Evolutionary conservation across 2,113 vertebrate genomes (phyloP).

Genomic region (Triplophysa rosa): DNA sequence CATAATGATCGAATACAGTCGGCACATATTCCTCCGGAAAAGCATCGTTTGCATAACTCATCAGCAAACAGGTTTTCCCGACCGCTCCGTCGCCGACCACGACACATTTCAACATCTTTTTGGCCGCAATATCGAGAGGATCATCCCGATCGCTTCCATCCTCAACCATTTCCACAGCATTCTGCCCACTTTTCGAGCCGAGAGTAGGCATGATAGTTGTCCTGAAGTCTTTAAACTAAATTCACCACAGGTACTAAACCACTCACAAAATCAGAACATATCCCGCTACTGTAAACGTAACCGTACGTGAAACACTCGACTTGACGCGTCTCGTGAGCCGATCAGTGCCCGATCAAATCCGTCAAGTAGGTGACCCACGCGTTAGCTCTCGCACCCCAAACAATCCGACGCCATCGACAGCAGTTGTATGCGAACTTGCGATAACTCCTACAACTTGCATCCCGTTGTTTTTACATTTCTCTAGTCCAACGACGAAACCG

Average conservation of each 20-base stretch:
- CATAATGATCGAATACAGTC: slow-evolving; percentile 97
- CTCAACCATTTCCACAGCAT: slow-evolving; percentile 22
- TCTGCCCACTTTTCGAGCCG: slow-evolving; percentile 38
- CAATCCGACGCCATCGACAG: slow-evolving; percentile 20
- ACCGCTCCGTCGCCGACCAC: slow-evolving; percentile 96
- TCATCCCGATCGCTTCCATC: slow-evolving; percentile 36
- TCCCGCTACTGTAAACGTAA: not conserved
- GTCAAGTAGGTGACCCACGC: slow-evolving; percentile 24
- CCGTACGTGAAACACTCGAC: not conserved
- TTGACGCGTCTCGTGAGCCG: not conserved
- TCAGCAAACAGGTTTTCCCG: slow-evolving; percentile 95
- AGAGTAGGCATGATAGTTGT: slow-evolving; percentile 50
- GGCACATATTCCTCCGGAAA: slow-evolving; percentile 98
- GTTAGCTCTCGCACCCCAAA: slow-evolving; percentile 29
- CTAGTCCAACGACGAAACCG: not conserved
- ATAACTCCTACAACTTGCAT: slow-evolving; percentile 47
- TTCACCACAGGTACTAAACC: not conserved
- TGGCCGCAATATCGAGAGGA: not conserved
- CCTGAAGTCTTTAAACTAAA: slow-evolving; percentile 8
- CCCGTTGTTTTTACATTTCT: slow-evolving; percentile 25
- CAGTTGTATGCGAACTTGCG: slow-evolving; percentile 22
- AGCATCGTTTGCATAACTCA: slow-evolving; percentile 98
- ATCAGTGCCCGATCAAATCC: not conserved
- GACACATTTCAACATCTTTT: slow-evolving; percentile 92
- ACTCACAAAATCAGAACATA: not conserved